Base-by-base conservation (phyloP, 2,113 vertebrate species). In the Cyanoramphus novaezelandiae region DNA sequence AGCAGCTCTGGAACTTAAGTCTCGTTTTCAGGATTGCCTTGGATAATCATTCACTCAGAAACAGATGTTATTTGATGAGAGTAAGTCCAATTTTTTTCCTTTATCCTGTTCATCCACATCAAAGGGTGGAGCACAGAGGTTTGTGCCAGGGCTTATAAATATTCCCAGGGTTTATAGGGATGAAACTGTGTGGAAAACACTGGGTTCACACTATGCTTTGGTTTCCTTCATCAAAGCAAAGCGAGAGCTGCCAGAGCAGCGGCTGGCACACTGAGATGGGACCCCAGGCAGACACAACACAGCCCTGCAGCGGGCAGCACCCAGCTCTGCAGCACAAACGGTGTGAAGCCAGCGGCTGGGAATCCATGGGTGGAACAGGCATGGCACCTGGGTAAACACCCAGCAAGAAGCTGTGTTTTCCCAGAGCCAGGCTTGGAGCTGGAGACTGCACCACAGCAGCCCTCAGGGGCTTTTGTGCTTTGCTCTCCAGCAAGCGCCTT, bases 331-430 rank as follows among this genome's bases (percentile, higher is more conserved):
- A 46, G 77, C 24, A 6, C 79, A 43, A 39, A 63, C 63, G 82
- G 81, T 82, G 15, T 10, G 52, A 91, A 80, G 91, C 92, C 84
- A 31, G 20, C 1, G 16, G 84, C 92, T 79, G 53, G 96, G 96
- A 95, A 95, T 91, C 86, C 74, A 29, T 2, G 82, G 96, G 91
- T 86, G 74, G 81, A 47, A 86, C 12, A 5, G 65, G 84, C 70
- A 91, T 33, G 63, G 1, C 87, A 80, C 84, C 93, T 96, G 95
- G 74, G 46, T 67, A 88, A 95, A 95, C 80, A 82, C 64, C 21
- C 3, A 13, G 49, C 55, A 75, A 31, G 31, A 70, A 71, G 92
- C 76, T 15, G 71, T 52, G 65, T 63, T 96, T 87, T 76, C 88
- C 88, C 80, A 75, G 88, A 62, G 64, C 77, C 49, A 2, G 1